These are phyloP conservation scores for Morpho deidamia DNA, from an alignment of 2,888 invertebrate genomes.

Conservation along the genomic window DNA sequence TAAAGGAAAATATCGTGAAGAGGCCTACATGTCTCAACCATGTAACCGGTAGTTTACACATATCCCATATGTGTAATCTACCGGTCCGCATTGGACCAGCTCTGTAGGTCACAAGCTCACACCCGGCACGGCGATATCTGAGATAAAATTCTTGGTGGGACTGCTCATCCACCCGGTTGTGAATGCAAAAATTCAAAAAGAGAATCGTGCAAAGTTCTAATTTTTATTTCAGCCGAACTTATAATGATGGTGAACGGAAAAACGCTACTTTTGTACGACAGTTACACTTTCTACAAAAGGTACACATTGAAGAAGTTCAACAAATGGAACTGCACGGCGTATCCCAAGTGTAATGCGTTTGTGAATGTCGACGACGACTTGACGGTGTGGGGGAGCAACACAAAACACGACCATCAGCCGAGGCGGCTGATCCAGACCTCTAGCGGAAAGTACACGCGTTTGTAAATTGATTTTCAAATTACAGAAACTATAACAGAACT, in stretches of 20 bases:
- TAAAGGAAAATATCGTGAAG: too few species aligned
- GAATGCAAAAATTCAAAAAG: too few species aligned
- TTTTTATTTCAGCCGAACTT: constrained; percentile 19
- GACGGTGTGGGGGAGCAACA: constrained; percentile 5
- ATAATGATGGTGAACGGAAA: constrained; percentile 33
- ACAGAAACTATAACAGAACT: too few species aligned
- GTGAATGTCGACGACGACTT: constrained; percentile 15
- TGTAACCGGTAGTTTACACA: too few species aligned
- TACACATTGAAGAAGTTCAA: constrained; percentile 19
- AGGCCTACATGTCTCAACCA: too few species aligned
- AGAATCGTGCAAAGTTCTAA: too few species aligned
- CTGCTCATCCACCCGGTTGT: too few species aligned
- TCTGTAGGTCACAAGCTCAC: too few species aligned
- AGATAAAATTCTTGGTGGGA: too few species aligned
- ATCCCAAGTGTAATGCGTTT: constrained; percentile 22
- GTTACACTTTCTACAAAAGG: constrained; percentile 28
- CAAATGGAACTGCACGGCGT: constrained; percentile 36
- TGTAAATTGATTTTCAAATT: neutral
- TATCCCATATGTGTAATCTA: too few species aligned
- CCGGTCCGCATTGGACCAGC: too few species aligned
- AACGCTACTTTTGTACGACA: constrained; percentile 21
- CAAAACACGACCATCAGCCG: constrained; percentile 15
- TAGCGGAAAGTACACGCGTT: constrained; percentile 10
- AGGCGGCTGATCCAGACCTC: constrained; percentile 2
- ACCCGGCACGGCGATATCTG: too few species aligned